Evolutionary conservation across 2,113 vertebrate genomes (phyloP).

Genomic region (Rhinogobius similis): DNA sequence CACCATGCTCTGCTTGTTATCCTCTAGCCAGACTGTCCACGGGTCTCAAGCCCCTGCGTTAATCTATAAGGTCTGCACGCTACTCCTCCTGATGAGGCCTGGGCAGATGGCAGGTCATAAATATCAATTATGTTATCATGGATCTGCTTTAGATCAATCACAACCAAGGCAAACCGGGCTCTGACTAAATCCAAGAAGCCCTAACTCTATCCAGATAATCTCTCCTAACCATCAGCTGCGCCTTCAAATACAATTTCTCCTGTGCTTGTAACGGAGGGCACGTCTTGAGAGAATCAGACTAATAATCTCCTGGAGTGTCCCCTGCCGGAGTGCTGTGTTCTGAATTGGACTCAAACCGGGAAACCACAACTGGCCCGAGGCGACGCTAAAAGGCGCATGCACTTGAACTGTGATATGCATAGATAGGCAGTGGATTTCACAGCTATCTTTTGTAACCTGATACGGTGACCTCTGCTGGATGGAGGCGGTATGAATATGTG

Average conservation of each 20-base stretch:
- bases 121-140: conserved; percentile 32
- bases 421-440: not conserved
- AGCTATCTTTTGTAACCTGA: not conserved
- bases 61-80: conserved; percentile 15
- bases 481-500: not conserved
- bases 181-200: conserved; percentile 20
- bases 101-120: conserved; percentile 28
- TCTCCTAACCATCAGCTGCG: conserved; percentile 12
- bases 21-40: not conserved
- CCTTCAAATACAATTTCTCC: not conserved
- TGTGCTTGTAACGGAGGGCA: conserved; percentile 1
- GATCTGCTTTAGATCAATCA: conserved; percentile 23
- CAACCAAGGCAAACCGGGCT: not conserved
- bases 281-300: conserved; percentile 15
- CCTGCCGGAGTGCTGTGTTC: conserved; percentile 13
- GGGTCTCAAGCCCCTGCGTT: not conserved
- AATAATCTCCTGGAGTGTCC: conserved; percentile 5
- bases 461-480: not conserved
- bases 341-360: conserved; percentile 28
- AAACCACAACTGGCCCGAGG: conserved; percentile 25
- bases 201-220: conserved; percentile 7
- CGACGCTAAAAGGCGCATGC: conserved; percentile 37
- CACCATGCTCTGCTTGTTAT: not conserved
- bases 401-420: conserved; percentile 4
- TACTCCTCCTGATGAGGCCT: conserved; percentile 12